phyloP scores from a whole-genome alignment of 1,140 invertebrate genomes.

The Bradysia coprophila region DNA sequence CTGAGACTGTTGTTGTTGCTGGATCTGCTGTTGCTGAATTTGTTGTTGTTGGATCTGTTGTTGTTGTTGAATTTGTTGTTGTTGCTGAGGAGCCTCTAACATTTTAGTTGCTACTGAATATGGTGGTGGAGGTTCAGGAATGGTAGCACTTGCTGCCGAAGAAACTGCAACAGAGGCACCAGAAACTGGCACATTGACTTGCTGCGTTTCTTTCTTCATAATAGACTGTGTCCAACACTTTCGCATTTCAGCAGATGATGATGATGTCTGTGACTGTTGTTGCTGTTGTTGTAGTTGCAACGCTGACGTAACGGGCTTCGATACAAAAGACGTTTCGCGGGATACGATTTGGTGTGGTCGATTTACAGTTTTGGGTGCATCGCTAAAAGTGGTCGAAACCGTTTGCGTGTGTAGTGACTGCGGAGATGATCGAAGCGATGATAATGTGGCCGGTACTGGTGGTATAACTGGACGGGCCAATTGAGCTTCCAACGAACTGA shows the following conservation, averaged over 20 bases:
- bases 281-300: conserved; percentile 3
- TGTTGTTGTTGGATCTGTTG: too few relatives aligned
- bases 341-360: conserved; percentile 22
- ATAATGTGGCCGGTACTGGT: conserved; percentile 29
- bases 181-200: neutral
- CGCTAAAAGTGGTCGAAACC: neutral
- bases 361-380: neutral
- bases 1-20: too few relatives aligned
- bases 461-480: conserved; percentile 48
- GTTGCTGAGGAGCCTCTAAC: neutral
- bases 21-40: too few relatives aligned
- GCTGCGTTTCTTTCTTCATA: neutral
- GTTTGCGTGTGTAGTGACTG: conserved; percentile 9
- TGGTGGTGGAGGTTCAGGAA: neutral
- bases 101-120: neutral
- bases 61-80: too few relatives aligned
- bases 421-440: conserved; percentile 13
- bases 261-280: conserved; percentile 4
- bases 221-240: neutral
- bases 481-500: conserved; percentile 52
- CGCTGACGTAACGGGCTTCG: conserved; percentile 12
- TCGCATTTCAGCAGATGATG: neutral
- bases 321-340: conserved; percentile 24
- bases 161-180: neutral
- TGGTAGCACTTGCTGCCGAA: neutral